A percentile compares a stretch with the other conserved stretches of the same genome.
These are phyloP conservation scores for Campylomormyrus tamandua DNA, from an alignment of 2,113 vertebrate species.

Conservation along the genomic window DNA sequence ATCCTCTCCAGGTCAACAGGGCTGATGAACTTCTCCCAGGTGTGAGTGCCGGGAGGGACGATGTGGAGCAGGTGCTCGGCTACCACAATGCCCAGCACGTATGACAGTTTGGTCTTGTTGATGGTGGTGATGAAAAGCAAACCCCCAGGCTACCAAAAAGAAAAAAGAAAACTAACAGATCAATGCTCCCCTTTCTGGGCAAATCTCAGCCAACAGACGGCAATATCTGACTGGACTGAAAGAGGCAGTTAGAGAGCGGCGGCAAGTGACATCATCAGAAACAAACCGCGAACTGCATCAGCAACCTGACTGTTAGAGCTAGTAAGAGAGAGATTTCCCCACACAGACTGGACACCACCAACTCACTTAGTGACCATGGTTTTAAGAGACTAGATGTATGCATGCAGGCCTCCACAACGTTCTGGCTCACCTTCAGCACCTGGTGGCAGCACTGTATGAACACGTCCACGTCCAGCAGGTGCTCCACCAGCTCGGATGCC, in stretches of 20 bases:
- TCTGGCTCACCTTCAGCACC: constrained; percentile 74
- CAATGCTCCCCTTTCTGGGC: not conserved
- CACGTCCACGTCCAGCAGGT: constrained; percentile 78
- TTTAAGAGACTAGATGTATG: not conserved
- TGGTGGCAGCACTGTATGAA: constrained; percentile 76
- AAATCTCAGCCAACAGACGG: not conserved
- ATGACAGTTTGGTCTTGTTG: constrained; percentile 86
- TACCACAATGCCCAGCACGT: constrained; percentile 74
- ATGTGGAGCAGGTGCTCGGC: constrained; percentile 78
- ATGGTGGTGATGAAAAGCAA: constrained; percentile 92
- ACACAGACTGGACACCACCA: not conserved
- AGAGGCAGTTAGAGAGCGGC: not conserved
- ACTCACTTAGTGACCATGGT: not conserved
- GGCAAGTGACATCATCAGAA: not conserved
- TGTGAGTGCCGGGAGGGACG: constrained; percentile 85
- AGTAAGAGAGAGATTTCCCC: not conserved
- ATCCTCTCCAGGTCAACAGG: constrained; percentile 77
- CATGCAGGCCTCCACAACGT: not conserved
- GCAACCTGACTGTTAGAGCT: not conserved
- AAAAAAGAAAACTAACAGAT: no score
- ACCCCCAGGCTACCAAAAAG: constrained; percentile 63
- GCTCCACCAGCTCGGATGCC: constrained; percentile 93
- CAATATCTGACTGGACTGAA: not conserved
- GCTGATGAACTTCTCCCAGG: constrained; percentile 90
- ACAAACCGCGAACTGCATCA: not conserved